Base-by-base conservation (phyloP, 1,140 invertebrate species). In the Brachystomella parvula region DNA sequence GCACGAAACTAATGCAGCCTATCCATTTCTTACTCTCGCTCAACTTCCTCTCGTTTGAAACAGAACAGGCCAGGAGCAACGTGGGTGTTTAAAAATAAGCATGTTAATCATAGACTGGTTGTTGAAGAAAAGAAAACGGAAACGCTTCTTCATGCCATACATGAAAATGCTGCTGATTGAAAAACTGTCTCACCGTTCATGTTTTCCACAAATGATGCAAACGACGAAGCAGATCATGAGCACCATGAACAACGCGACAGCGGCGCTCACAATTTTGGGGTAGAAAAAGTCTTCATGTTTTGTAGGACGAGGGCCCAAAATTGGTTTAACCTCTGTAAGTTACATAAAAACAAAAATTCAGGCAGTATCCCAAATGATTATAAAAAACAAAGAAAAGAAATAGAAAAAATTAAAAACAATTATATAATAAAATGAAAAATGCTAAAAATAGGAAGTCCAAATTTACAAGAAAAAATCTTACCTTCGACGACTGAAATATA, bases 401-500 rank as follows among this genome's bases (percentile, higher is more conserved):
- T n/a, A n/a, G n/a, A n/a, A n/a, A n/a, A n/a, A n/a, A n/a, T n/a
- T n/a, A n/a, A n/a, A n/a, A n/a, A n/a, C n/a, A n/a, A n/a, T n/a
- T n/a, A n/a, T n/a, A n/a, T n/a, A n/a, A n/a, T n/a, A n/a, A n/a
- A n/a, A n/a, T n/a, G n/a, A n/a, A n/a, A n/a, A n/a, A n/a, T n/a
- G n/a, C n/a, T n/a, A n/a, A n/a, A n/a, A n/a, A n/a, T n/a, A n/a
- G n/a, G n/a, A n/a, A n/a, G n/a, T n/a, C n/a, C n/a, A n/a, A n/a
- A 44, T 44, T 9, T 44, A 44, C 9, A n/a, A 6, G 49, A 24
- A 17, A 24, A 24, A 53, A 17, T 59, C 9, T 85, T 79, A 89
- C 86, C 83, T 75, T 91, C 86, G 2, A 92, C 81, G 15, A 98
- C 91, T 53, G 82, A 83, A 1, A 98, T 80, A 77, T 92, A 96